Percentiles rank a stretch among this genome's conserved stretches.
These are phyloP conservation scores for Sparidentex hasta DNA, from an alignment of 2,797 vertebrate genomes.

Conservation along the genomic window DNA sequence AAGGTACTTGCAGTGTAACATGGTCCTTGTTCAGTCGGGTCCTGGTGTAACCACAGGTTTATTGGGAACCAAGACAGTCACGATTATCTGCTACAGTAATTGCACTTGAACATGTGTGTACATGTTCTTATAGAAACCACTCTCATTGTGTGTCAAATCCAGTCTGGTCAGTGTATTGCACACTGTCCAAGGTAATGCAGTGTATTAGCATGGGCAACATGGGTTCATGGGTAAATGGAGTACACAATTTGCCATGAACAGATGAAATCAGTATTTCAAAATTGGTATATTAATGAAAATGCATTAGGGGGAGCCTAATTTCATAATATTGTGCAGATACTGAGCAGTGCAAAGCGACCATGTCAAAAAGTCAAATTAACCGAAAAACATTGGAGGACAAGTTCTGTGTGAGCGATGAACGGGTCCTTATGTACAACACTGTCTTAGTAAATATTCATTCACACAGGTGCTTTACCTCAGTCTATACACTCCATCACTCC, in stretches of 20 bases:
- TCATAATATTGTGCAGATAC: not conserved
- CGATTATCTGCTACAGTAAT: slow-evolving; percentile 30
- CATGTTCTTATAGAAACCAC: slow-evolving; percentile 35
- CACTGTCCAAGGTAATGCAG: not conserved
- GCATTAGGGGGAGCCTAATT: not conserved
- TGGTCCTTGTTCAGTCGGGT: slow-evolving; percentile 2
- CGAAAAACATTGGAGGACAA: not conserved
- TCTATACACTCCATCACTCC: slow-evolving; percentile 14
- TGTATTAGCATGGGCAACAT: not conserved
- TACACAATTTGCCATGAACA: not conserved
- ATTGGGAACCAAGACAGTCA: not conserved
- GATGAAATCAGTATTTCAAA: slow-evolving; percentile 6
- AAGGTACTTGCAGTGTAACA: slow-evolving; percentile 12
- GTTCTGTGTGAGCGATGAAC: slow-evolving; percentile 1
- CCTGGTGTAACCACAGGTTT: not conserved
- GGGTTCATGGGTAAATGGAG: not conserved
- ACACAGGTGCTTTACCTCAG: slow-evolving; percentile 44
- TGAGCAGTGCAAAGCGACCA: not conserved
- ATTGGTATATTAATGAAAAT: slow-evolving; percentile 16
- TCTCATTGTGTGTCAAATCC: slow-evolving; percentile 5
- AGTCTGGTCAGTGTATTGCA: slow-evolving; percentile 8
- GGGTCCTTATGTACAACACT: slow-evolving; percentile 6
- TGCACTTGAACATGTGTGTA: slow-evolving; percentile 58
- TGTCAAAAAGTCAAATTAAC: not conserved
- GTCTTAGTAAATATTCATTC: slow-evolving; percentile 21